A percentile compares a stretch with the other conserved stretches of the same genome.
These are phyloP conservation scores for Spicauda simplicius DNA, from an alignment of 2,888 invertebrate species.

Conservation along the genomic window DNA sequence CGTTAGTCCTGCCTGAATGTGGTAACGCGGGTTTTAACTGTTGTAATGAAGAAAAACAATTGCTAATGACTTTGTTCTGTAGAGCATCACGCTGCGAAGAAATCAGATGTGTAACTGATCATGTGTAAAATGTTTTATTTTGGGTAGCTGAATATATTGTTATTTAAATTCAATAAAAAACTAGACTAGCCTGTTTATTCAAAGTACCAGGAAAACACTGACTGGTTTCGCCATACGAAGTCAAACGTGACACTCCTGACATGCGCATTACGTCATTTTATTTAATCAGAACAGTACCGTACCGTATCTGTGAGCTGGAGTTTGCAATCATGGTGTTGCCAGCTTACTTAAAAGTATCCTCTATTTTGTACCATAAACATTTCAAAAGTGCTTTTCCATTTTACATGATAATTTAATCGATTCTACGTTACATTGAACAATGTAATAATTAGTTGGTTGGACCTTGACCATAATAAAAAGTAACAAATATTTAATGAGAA, in stretches of 20 bases:
- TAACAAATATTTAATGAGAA: no score
- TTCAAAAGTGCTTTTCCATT: background rate
- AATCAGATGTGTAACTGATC: slow-evolving; percentile 5
- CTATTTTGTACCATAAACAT: slow-evolving; percentile 10
- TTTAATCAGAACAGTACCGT: background rate
- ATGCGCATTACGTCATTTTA: slow-evolving; percentile 27
- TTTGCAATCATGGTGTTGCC: slow-evolving; percentile 25
- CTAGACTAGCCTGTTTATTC: background rate
- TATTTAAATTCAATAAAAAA: background rate
- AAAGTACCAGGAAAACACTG: background rate
- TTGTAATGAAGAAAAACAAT: slow-evolving; percentile 46
- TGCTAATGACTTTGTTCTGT: slow-evolving; percentile 34
- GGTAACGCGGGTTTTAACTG: slow-evolving; percentile 40
- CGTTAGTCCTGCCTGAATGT: slow-evolving; percentile 65
- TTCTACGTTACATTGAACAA: no score
- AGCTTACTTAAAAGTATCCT: slow-evolving; percentile 2
- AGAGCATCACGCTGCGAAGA: slow-evolving; percentile 19
- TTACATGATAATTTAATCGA: no score
- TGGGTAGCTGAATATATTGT: background rate
- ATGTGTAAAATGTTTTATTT: slow-evolving; percentile 1
- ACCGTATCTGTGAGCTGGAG: background rate
- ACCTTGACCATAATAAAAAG: background rate
- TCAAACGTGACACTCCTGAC: slow-evolving; percentile 3
- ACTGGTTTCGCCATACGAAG: background rate
- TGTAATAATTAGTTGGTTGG: background rate